These are phyloP conservation scores for Anaspis maculata DNA, from an alignment of 2,888 invertebrate species.

Conservation along the genomic window DNA sequence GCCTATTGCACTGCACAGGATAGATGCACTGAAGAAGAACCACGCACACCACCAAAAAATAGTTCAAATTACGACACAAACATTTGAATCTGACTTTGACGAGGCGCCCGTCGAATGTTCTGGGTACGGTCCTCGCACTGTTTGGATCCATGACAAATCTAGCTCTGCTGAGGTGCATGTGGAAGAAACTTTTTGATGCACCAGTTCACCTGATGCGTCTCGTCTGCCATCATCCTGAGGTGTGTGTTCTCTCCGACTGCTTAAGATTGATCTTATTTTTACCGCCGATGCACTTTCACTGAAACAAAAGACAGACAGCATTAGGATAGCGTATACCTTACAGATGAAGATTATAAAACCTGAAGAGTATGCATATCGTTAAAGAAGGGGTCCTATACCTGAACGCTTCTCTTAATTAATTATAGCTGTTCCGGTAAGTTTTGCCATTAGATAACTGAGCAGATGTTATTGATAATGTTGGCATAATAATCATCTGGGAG, in stretches of 20 bases:
- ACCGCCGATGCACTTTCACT: slow-evolving; percentile 19
- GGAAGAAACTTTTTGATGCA: slow-evolving; percentile 7
- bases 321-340: too few relatives aligned
- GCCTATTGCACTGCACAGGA: slow-evolving; percentile 53
- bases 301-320: slow-evolving; percentile 17
- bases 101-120: slow-evolving; percentile 28
- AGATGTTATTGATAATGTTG: too few relatives aligned
- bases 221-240: slow-evolving; percentile 9
- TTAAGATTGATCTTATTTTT: slow-evolving; percentile 10
- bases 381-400: too few relatives aligned
- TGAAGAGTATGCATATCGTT: too few relatives aligned
- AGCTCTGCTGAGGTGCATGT: slow-evolving; percentile 3
- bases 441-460: too few relatives aligned
- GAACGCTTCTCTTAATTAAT: too few relatives aligned
- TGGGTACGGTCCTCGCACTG: slow-evolving; percentile 9
- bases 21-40: slow-evolving; percentile 17
- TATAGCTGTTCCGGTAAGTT: too few relatives aligned
- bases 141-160: slow-evolving; percentile 4
- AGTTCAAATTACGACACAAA: too few relatives aligned
- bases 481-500: too few relatives aligned
- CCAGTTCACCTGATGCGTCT: slow-evolving; percentile 10
- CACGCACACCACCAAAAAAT: slow-evolving; percentile 18
- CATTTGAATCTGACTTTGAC: slow-evolving; percentile 31
- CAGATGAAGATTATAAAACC: too few relatives aligned
- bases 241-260: slow-evolving; percentile 11